These are phyloP conservation scores for Colletes gigas DNA, from an alignment of 1,140 invertebrate genomes.

Conservation along the genomic window DNA sequence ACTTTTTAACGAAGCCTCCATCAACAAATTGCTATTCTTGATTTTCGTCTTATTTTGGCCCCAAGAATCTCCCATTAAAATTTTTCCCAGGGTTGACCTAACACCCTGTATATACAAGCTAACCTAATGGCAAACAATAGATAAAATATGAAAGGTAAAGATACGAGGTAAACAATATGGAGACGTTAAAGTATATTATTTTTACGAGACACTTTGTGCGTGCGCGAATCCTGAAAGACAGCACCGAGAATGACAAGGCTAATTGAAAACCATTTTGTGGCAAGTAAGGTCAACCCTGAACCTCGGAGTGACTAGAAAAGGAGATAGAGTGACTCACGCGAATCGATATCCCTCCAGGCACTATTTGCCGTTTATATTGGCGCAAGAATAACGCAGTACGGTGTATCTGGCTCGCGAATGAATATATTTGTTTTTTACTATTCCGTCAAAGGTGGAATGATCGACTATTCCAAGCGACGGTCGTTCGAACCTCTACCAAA, in stretches of 20 bases:
- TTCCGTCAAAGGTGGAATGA: constrained; percentile 4
- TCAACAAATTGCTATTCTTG: too few species aligned
- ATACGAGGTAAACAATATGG: too few species aligned
- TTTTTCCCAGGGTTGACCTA: too few species aligned
- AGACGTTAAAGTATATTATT: too few species aligned
- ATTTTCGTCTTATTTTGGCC: too few species aligned
- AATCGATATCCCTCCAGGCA: constrained; percentile 70
- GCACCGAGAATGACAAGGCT: background rate
- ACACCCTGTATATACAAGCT: too few species aligned
- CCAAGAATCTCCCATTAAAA: too few species aligned
- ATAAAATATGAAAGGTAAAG: too few species aligned
- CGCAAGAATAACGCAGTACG: constrained; percentile 11
- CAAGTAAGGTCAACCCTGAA: constrained; percentile 65
- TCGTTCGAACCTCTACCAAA: background rate
- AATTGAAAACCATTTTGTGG: constrained; percentile 42
- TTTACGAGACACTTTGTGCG: background rate
- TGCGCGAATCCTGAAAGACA: background rate
- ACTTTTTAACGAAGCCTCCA: too few species aligned
- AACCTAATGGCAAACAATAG: too few species aligned
- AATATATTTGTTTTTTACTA: constrained; percentile 13
- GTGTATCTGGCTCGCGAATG: constrained; percentile 10
- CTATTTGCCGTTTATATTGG: constrained; percentile 42
- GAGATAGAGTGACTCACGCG: constrained; percentile 67
- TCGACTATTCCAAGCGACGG: background rate
- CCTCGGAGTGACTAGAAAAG: constrained; percentile 48